Evolutionary conservation across 92 coral and sea anemone genomes (phyloP).

Genomic region (Parazoanthus atlanticus): DNA sequence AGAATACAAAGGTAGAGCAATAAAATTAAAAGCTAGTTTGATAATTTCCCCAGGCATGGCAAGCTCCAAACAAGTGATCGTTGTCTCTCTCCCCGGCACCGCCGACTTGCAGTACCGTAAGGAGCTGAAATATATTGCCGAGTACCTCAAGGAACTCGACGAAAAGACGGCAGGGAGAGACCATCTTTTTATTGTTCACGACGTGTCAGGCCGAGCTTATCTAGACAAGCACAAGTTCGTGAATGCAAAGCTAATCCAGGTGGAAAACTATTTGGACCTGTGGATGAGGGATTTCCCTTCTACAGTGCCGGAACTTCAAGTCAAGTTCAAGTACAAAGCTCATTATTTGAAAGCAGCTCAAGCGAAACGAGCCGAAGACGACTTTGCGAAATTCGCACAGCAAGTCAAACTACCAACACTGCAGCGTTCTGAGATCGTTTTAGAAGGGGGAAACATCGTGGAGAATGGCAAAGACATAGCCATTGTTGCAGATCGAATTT

Average conservation of each 20-base stretch:
- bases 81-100: conserved; percentile 62
- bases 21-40: background rate
- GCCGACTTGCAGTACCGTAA: conserved; percentile 51
- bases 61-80: conserved; percentile 16
- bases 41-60: conserved; percentile 8
- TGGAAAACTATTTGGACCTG: conserved; percentile 52
- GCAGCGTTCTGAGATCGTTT: conserved; percentile 44
- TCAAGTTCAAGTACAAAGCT: conserved; percentile 62
- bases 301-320: conserved; percentile 60
- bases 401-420: conserved; percentile 59
- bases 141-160: conserved; percentile 54
- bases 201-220: conserved; percentile 50
- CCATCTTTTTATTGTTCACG: conserved; percentile 61
- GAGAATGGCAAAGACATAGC: conserved; percentile 71
- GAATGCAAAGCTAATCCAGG: conserved; percentile 58
- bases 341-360: conserved; percentile 55
- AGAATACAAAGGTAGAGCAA: background rate
- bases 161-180: conserved; percentile 60
- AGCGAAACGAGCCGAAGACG: conserved; percentile 49
- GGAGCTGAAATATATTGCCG: conserved; percentile 47
- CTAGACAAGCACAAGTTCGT: conserved; percentile 44
- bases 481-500: conserved; percentile 53
- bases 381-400: conserved; percentile 51
- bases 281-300: conserved; percentile 79
- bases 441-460: conserved; percentile 78